Base-by-base conservation (phyloP, 1,140 invertebrate genomes). In the Drosophila nasuta region DNA sequence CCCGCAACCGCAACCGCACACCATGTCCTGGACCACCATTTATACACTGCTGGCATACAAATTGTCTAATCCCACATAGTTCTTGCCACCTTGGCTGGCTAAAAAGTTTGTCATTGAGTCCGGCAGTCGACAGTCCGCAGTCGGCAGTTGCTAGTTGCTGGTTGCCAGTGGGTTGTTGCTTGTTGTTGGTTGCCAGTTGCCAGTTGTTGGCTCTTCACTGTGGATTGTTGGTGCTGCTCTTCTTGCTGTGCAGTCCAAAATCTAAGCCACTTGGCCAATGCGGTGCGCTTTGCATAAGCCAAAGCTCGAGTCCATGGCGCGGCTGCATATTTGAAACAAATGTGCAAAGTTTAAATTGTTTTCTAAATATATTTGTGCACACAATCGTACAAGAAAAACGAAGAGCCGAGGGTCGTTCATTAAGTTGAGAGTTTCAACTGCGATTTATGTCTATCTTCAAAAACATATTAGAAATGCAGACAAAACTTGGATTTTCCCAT, bases 321-420 rank as follows among this genome's bases (percentile, higher is more conserved):
- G 17, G 54, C 75, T 88, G 83, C 82, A 89, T 89, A 85, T 89
- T 85, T 69, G 81, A 85, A 90, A 86, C 81, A 90, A 89, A 89
- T 89, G 85, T 85, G 81, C 79, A 89, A 89, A 89, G 81, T 89
- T 89, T 85, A 89, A 89, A 89, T 89, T 89, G 85, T 89, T 89
- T 90, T 81, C 72, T 65, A 89, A 89, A 89, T 85, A 81, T 70
- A 79, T 89, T 71, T 75, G 62, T 63, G 66, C 25, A 38, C 49
- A 66, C 20, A 73, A 51, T 48, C 46, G 54, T 46, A 56, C 68
- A 65, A 43, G 30, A 45, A 49, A 41, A 56, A 28, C 41, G 1
- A 54, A 33, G 1, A 7, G 3, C 5, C 58, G 58, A 70, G 58
- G 43, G 57, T 28, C 0, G 72, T 4, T 8, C 0, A 25, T 13